Evolutionary conservation across 2,113 vertebrate genomes (phyloP).

Genomic region (Loxodonta africana): DNA sequence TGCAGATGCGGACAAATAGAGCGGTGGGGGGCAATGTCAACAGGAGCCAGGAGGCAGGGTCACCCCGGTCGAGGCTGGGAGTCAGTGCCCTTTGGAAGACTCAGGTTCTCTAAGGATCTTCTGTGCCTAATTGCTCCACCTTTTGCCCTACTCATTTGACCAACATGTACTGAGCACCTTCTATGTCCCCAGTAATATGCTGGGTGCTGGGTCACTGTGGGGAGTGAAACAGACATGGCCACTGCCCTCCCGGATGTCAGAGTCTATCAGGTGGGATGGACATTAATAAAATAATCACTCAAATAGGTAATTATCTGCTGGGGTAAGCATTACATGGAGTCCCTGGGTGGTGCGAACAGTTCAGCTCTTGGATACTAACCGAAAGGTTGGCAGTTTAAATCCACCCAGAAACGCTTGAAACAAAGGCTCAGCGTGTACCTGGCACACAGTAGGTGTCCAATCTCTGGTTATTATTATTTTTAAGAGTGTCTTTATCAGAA

Average conservation of each 20-base stretch:
- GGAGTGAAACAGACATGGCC: neutral
- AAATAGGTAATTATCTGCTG: too few species aligned
- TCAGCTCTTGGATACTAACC: neutral
- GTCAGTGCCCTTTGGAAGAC: neutral
- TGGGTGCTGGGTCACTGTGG: neutral
- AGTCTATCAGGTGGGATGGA: neutral
- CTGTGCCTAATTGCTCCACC: neutral
- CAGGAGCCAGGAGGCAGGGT: neutral
- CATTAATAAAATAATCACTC: neutral
- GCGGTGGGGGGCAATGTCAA: neutral
- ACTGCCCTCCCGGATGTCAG: neutral
- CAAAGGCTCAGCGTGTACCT: neutral
- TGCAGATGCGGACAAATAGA: too few species aligned
- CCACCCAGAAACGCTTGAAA: neutral
- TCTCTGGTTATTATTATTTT: neutral
- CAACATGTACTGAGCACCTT: neutral
- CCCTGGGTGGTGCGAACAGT: neutral
- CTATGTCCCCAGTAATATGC: rapidly evolving
- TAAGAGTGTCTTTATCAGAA: neutral
- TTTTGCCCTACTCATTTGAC: neutral
- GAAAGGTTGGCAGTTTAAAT: neutral
- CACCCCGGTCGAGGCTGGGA: neutral
- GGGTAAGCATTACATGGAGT: too few species aligned
- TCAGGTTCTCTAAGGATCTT: neutral
- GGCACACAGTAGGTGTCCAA: neutral